Evolutionary conservation across 2,113 vertebrate genomes (phyloP), one percentile per base, ranked within the genome.

Genomic region (Microtus oregoni): DNA sequence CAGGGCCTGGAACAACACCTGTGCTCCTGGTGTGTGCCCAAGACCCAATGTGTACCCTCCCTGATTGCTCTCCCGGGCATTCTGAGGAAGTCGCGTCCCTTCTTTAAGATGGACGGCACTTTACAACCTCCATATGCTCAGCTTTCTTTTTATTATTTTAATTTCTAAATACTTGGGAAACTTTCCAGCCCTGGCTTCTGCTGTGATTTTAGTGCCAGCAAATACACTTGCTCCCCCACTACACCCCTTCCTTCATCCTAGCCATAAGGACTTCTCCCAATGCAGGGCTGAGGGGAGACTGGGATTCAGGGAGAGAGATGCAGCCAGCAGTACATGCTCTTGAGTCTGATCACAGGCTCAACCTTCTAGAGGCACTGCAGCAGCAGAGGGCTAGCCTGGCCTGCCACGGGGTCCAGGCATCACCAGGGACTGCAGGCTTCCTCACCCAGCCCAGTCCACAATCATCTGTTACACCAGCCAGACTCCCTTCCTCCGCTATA

Each of bases 41-140:
- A 72, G 47, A n/a, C 2, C 1, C 0, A 41, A 67, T 3, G 0
- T 0, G 1, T 32, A 67, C 63, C 0, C 20, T 38, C 55, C 68
- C 50, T 55, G 47, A 19, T 79, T 13, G 70, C 92, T 90, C 38
- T 77, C 47, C 90, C 0, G 4, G 20, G 90, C 19, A 0, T 70
- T 82, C 85, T 75, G 90, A 90, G 88, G 85, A 91, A 96, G 79
- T 73, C 1, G 0, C 32, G 68, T 96, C 85, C 95, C 95, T 97
- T 94, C 96, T 55, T 94, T 76, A 96, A 97, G 96, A 97, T 86
- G 98, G 97, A 97, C 90, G 26, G 86, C 92, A 55, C 96, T 97
- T 97, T 97, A 96, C 96, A 96, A 97, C 86, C 96, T 96, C 98
- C 98, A 98, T 98, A 98, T 98, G 98, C 97, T 98, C 96, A 95